Evolutionary conservation across 2,888 invertebrate genomes (phyloP), one percentile per base, ranked within the genome.

Genomic region (Andrena trimmerana): DNA sequence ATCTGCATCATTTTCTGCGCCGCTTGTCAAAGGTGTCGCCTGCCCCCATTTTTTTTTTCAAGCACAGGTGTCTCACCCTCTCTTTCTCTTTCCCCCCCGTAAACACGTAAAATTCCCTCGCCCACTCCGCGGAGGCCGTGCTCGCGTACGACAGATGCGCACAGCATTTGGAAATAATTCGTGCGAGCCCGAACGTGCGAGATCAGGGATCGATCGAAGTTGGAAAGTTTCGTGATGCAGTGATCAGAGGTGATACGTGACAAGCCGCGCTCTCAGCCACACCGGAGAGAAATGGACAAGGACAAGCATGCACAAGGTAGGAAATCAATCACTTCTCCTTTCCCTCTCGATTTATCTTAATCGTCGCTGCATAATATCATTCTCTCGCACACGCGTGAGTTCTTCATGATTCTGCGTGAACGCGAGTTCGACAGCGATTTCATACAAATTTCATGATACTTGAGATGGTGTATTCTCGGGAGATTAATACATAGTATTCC

Each of bases 251-350:
- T 82, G 82, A 88, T 79, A 57, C 74, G 86, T 78, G 78, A 83
- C 78, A 76, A 78, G 75, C 77, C 81, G 72, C 54, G 84, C 71
- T 75, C 81, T 85, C 86, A 90, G 77, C 84, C 84, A 68, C 57
- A 78, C 81, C 81, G 70, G 81, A 86, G 81, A 90, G 90, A 91
- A 88, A 93, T 93, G 93, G 93, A 93, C 87, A 92, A 92, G 91
- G 92, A 93, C 87, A 92, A 88, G 77, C 89, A 92, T 89, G 89
- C 87, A 75, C 91, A 90, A 91, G 93, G 93, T 93, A 83, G 89
- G 92, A 76, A 48, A 57, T 8, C 57, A 57, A 27, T 57, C 57
- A 57, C 10, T 57, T 27, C 13, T 20, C 57, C 24, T 24, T 24
- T 57, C 13, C 42, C 42, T 13, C 42, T 42, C 16, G 16, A 16